These are phyloP conservation scores for Ceratina australensis DNA, from an alignment of 1,140 invertebrate species.

Conservation along the genomic window DNA sequence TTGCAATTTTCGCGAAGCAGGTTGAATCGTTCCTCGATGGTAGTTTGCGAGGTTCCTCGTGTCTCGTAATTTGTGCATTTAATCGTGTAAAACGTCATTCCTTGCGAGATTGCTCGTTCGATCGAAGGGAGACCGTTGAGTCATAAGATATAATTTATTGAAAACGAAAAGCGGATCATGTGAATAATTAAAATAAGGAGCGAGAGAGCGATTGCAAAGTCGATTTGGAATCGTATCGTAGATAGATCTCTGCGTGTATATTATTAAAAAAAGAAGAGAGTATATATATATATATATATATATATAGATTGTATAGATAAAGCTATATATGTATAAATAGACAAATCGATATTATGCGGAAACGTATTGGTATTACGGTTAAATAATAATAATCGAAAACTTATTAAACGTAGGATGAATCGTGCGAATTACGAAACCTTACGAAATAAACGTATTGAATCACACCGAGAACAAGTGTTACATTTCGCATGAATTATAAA, in stretches of 20 bases:
- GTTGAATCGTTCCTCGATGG: background rate
- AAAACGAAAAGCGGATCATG: slow-evolving; percentile 62
- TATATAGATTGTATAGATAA: slow-evolving; percentile 63
- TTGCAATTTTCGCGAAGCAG: too few relatives aligned
- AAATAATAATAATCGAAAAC: slow-evolving; percentile 45
- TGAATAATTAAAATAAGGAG: slow-evolving; percentile 58
- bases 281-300: slow-evolving; percentile 66
- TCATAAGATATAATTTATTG: slow-evolving; percentile 73
- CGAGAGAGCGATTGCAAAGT: slow-evolving; percentile 3
- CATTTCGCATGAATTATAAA: background rate
- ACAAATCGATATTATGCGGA: slow-evolving; percentile 55
- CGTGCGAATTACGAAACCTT: slow-evolving; percentile 65
- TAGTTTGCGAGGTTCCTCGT: background rate
- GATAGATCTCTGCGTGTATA: slow-evolving; percentile 74
- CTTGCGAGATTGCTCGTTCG: slow-evolving; percentile 61
- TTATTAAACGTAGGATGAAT: slow-evolving; percentile 62
- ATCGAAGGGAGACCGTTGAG: slow-evolving; percentile 49
- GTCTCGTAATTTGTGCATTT: slow-evolving; percentile 67
- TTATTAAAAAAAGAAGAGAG: slow-evolving; percentile 58
- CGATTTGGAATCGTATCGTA: slow-evolving; percentile 50
- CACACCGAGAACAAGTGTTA: slow-evolving; percentile 27
- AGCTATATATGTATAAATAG: slow-evolving; percentile 57
- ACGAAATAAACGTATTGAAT: slow-evolving; percentile 70
- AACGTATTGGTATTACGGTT: slow-evolving; percentile 57
- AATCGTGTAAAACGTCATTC: slow-evolving; percentile 63